A percentile compares a stretch with the other conserved stretches of the same genome.
These are phyloP conservation scores for Yponomeuta cagnagella DNA, from an alignment of 2,888 invertebrate genomes.

Conservation along the genomic window DNA sequence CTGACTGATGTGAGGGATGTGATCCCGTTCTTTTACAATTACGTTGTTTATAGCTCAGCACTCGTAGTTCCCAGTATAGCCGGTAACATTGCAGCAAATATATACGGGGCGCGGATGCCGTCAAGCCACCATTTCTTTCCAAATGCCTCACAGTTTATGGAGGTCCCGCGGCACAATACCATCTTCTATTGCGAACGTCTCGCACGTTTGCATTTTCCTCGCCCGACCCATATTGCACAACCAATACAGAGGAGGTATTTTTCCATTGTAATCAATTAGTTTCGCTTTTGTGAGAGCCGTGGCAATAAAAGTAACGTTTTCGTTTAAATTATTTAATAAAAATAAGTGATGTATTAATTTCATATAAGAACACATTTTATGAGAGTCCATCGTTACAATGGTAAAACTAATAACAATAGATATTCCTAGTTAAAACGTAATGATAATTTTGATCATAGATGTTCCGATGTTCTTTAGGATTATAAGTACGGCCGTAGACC, in stretches of 20 bases:
- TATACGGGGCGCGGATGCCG: slow-evolving; percentile 13
- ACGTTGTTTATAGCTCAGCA: not conserved
- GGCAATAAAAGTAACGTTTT: not conserved
- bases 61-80: not conserved
- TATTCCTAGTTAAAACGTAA: slow-evolving; percentile 15
- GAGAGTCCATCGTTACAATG: slow-evolving; percentile 53
- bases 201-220: slow-evolving; percentile 8
- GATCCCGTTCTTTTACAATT: not conserved
- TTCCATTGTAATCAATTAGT: too few species aligned
- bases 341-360: slow-evolving; percentile 73
- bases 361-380: slow-evolving; percentile 67
- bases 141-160: slow-evolving; percentile 24
- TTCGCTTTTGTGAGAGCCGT: not conserved
- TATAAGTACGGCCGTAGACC: too few species aligned
- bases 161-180: slow-evolving; percentile 17
- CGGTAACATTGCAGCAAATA: not conserved
- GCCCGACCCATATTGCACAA: slow-evolving; percentile 6
- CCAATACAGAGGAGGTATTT: not conserved
- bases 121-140: slow-evolving; percentile 28
- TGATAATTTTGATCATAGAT: not conserved
- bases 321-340: slow-evolving; percentile 70
- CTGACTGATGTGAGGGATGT: too few species aligned
- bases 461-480: not conserved
- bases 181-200: slow-evolving; percentile 3
- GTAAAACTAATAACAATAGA: slow-evolving; percentile 29